A percentile compares a stretch with the other conserved stretches of the same genome.
Conservation (phyloP, 2,797 vertebrate genomes). For the Urophycis tenuis region DNA sequence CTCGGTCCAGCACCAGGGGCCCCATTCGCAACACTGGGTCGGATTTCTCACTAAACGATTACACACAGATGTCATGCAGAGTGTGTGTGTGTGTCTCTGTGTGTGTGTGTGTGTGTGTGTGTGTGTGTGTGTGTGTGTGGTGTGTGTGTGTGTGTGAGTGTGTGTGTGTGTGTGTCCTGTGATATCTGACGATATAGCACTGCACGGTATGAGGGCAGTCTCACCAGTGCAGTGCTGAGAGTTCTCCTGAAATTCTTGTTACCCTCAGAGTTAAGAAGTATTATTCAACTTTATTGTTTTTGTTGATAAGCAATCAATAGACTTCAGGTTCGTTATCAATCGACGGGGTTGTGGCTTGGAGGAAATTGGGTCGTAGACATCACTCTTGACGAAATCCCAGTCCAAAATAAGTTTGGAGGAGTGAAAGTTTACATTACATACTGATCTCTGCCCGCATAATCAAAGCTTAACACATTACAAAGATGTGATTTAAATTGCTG, state of each 20-base stretch:
- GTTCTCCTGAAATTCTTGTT: too few species aligned
- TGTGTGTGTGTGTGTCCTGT: too few species aligned
- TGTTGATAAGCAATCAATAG: not conserved
- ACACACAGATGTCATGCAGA: not conserved
- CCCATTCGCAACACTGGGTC: not conserved
- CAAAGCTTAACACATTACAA: not conserved
- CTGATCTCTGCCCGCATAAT: not conserved
- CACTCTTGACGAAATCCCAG: too few species aligned
- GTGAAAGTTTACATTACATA: not conserved
- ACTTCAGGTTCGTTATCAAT: not conserved
- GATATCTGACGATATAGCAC: not conserved
- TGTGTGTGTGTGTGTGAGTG: too few species aligned
- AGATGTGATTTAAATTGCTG: not conserved
- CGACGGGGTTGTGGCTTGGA: not conserved
- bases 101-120: too few species aligned
- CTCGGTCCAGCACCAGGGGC: constrained; percentile 25
- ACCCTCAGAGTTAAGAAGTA: not conserved
- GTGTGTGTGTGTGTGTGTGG: too few species aligned
- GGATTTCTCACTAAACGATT: not conserved
- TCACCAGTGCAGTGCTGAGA: not conserved
- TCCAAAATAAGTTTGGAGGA: not conserved
- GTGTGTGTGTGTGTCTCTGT: too few species aligned
- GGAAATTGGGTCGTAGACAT: not conserved
- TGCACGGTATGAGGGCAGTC: not conserved
- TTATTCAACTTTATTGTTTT: not conserved